Conservation (phyloP, 1,140 invertebrate genomes). For the Nomia melanderi region DNA sequence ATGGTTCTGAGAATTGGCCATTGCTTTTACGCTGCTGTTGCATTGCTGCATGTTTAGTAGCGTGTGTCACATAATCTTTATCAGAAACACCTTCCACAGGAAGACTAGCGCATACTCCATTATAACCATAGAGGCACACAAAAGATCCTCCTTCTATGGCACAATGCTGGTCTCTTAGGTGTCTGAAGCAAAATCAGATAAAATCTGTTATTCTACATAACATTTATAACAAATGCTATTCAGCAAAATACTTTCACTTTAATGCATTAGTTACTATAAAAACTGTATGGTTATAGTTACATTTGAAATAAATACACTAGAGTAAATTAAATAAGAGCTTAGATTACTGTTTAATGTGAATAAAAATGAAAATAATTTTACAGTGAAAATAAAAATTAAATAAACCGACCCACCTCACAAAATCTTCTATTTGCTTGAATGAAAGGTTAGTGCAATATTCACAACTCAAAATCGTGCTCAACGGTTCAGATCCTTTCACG, state of each 20-base stretch:
- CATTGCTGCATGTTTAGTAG: slow-evolving; percentile 89
- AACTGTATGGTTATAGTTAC: neutral
- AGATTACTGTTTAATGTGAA: too few relatives aligned
- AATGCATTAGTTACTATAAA: neutral
- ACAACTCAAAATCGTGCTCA: slow-evolving; percentile 69
- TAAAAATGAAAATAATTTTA: neutral
- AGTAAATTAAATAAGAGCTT: neutral
- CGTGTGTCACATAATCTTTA: slow-evolving; percentile 93
- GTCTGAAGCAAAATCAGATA: slow-evolving; percentile 80
- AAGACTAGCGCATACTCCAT: slow-evolving; percentile 91
- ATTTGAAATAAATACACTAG: neutral
- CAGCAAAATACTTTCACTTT: neutral
- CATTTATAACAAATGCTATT: neutral
- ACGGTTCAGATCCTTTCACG: slow-evolving; percentile 69
- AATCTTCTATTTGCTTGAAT: slow-evolving; percentile 78
- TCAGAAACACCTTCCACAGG: slow-evolving; percentile 94
- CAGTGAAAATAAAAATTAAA: slow-evolving; percentile 1
- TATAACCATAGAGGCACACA: slow-evolving; percentile 94
- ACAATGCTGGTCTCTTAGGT: slow-evolving; percentile 91
- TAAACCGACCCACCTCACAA: slow-evolving; percentile 73
- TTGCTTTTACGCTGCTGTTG: slow-evolving; percentile 80
- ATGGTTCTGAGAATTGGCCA: slow-evolving; percentile 73
- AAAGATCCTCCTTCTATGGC: slow-evolving; percentile 93
- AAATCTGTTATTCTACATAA: neutral
- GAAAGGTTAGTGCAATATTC: slow-evolving; percentile 78